Evolutionary conservation across 2,797 vertebrate genomes (phyloP).

Genomic region (Acanthurus tractus): DNA sequence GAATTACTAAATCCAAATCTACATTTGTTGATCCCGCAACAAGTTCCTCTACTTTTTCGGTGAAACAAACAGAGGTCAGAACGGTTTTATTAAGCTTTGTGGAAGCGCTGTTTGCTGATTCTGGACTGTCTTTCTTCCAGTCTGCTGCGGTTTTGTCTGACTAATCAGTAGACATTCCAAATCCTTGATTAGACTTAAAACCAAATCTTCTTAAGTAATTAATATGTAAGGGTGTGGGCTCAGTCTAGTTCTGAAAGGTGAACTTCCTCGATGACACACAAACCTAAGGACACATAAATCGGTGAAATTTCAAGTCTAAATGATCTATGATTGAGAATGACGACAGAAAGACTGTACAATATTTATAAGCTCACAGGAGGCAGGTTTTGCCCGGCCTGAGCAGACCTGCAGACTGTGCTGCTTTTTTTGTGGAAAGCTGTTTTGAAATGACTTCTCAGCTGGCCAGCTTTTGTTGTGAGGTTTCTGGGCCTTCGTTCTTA

Average conservation of each 20-base stretch:
- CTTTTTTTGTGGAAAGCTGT: constrained; percentile 21
- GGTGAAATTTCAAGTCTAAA: constrained; percentile 11
- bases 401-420: constrained; percentile 10
- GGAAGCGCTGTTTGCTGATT: constrained; percentile 1
- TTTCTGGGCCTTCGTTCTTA: constrained; percentile 33
- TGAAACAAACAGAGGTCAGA: constrained; percentile 2
- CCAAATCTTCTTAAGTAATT: constrained; percentile 72
- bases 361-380: background rate
- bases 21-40: background rate
- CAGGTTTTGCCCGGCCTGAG: constrained; percentile 13
- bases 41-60: background rate
- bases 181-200: constrained; percentile 62
- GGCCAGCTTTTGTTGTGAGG: constrained; percentile 27
- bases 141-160: constrained; percentile 43
- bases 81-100: background rate
- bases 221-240: constrained; percentile 48
- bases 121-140: constrained; percentile 9
- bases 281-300: constrained; percentile 29
- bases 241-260: constrained; percentile 28
- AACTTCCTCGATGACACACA: background rate
- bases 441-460: constrained; percentile 43
- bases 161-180: constrained; percentile 64
- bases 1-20: background rate
- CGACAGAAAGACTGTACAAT: background rate
- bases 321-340: background rate